Evolutionary conservation across 2,888 invertebrate genomes (phyloP), one percentile per base, ranked within the genome.

Genomic region (Auanema freiburgensis): DNA sequence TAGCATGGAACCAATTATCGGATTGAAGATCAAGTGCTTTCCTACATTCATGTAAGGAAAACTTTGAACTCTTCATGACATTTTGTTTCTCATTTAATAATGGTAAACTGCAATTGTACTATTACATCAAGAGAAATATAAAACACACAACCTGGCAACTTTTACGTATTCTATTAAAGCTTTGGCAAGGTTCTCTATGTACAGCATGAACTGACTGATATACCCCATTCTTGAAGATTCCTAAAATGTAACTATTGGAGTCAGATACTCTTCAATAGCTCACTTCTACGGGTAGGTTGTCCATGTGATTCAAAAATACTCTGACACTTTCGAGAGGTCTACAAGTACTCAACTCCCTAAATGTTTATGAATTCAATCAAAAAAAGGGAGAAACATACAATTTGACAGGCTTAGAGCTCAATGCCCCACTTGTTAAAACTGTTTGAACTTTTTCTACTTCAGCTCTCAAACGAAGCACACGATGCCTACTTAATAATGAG

Each of bases 131-230:
- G 14, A 21, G 23, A 12, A 23, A 2, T 25, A 24, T 11, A 33
- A 50, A 51, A 18, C 16, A 1, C 1, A 21, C 6, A n/a, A 74
- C 74, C 69, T 73, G 12, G 71, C 71, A 56, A 73, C 74, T 64
- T 67, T 59, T 49, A 77, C 77, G 43, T 68, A 74, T 2, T 57
- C 61, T 24, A 76, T 74, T 55, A 78, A 73, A 3, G 77, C 74
- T 18, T 62, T 42, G 1, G 81, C 79, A 18, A 70, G 57, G 61
- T 80, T 78, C 18, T 79, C 79, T 16, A 81, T 52, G 42, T 67
- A 69, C 8, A 79, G 63, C 51, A 77, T 69, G 21, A 81, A 64
- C 57, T 81, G 81, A 24, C 74, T 63, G 40, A 79, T 66, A 55
- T 77, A 77, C 18, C 74, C 74, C 16, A 72, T 46, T 40, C 80